Percentiles rank a stretch among this genome's conserved stretches.
Conservation (phyloP, 1,140 invertebrate species). For the Caenorhabditis latens region DNA sequence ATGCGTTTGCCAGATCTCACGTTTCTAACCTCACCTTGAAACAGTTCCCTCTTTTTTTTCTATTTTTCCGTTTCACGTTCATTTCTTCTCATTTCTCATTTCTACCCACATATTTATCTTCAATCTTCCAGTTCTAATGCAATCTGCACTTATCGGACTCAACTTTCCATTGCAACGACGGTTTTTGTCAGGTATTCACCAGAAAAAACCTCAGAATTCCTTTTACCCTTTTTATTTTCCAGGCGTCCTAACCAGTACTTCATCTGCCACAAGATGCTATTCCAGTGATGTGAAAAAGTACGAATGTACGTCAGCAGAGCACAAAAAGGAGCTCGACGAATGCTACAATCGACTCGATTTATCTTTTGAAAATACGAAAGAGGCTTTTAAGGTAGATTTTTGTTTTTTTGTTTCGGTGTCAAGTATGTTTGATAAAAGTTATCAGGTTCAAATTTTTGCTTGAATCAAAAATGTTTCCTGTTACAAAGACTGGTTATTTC, state of each 20-base stretch:
- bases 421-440: no score
- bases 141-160: conserved; percentile 17
- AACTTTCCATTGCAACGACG: conserved; percentile 34
- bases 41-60: not conserved
- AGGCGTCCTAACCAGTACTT: not conserved
- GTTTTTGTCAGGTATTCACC: conserved; percentile 16
- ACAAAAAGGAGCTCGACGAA: conserved; percentile 70
- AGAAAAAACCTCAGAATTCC: no score
- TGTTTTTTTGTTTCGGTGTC: conserved; percentile 40
- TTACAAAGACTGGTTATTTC: no score
- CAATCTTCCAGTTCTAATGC: conserved; percentile 23
- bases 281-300: conserved; percentile 3
- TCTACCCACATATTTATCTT: not conserved
- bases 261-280: conserved; percentile 10
- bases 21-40: not conserved
- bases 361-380: conserved; percentile 82
- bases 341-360: conserved; percentile 86
- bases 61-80: not conserved
- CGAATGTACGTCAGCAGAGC: conserved; percentile 25
- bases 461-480: no score
- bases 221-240: no score
- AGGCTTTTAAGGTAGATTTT: conserved; percentile 78
- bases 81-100: not conserved
- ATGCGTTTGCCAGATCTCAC: no score
- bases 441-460: no score